Base-by-base conservation (phyloP, 2,113 vertebrate species). In the Marmota flaviventris region DNA sequence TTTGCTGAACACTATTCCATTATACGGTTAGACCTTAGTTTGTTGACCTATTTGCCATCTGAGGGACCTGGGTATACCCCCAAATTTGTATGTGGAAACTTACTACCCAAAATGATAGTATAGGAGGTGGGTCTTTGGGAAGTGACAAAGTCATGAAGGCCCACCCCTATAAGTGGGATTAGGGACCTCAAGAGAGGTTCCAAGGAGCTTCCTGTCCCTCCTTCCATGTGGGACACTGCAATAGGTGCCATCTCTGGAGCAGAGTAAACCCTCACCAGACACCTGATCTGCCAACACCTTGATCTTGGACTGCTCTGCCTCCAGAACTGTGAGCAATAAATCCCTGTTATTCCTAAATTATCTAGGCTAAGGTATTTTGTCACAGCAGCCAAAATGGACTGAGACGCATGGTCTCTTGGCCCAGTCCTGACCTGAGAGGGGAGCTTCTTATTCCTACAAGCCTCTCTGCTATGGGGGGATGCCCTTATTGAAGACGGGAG, bases 1-100 rank as follows among this genome's bases (percentile, higher is more conserved):
- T 13, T 2, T n/a, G 9, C 48, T 2, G 34, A 51, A 45, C 1
- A 29, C 1, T n/a, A 12, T 7, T 16, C 9, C 37, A 7, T 11
- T 18, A 25, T 20, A 24, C n/a, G 20, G 42, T 61, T 1, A 1
- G 12, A 10, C 58, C 63, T 20, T 27, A 16, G 11, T 65, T 65
- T 65, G 63, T 65, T 65, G 63, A 0, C 42, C 27, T 75, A 2
- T 39, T 51, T 29, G 18, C 34, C 22, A 42, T 53, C 42, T 2
- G 10, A 48, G 1, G 32, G 61, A 37, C 53, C 45, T 58, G 20
- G 20, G 56, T 65, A 29, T 27, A 25, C 63, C 63, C 63, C 63
- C 63, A 58, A 58, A 58, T 58, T 29, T 25, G 9, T 27, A 65
- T 65, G 63, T 65, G 12, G 10, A 9, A 65, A 27, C 63, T 24